phyloP scores from a whole-genome alignment of 2,888 invertebrate species.

The Odiellus spinosus region DNA sequence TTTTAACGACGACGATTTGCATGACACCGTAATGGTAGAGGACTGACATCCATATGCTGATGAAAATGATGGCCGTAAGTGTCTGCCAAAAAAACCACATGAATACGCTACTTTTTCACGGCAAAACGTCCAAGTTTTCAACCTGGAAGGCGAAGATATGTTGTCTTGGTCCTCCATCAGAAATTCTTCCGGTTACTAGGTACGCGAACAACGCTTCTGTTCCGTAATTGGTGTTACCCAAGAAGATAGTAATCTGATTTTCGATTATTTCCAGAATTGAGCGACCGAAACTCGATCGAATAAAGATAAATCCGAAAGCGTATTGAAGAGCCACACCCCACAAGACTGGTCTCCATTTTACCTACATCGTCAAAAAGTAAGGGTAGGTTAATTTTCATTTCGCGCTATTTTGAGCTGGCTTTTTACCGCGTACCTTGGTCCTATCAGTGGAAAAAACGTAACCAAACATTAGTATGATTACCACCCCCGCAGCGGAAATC shows the following conservation, averaged over 20 bases:
- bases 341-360: slow-evolving; percentile 31
- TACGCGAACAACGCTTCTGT: slow-evolving; percentile 66
- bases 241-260: slow-evolving; percentile 47
- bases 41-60: neutral
- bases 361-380: slow-evolving; percentile 16
- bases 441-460: slow-evolving; percentile 13
- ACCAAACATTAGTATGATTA: slow-evolving; percentile 13
- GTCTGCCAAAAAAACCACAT: neutral
- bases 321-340: slow-evolving; percentile 35
- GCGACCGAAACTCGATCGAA: slow-evolving; percentile 45
- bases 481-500: slow-evolving; percentile 12
- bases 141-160: slow-evolving; percentile 60
- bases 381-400: neutral
- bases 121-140: neutral
- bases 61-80: neutral
- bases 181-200: slow-evolving; percentile 18
- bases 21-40: slow-evolving; percentile 1
- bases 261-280: slow-evolving; percentile 50
- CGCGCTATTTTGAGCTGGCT: too few species aligned
- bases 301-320: slow-evolving; percentile 31
- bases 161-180: slow-evolving; percentile 26
- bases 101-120: too few species aligned
- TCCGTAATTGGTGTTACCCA: slow-evolving; percentile 60
- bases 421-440: neutral
- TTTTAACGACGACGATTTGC: neutral